These are phyloP conservation scores for Dicentrarchus labrax DNA, from an alignment of 2,113 vertebrate genomes.

Conservation along the genomic window DNA sequence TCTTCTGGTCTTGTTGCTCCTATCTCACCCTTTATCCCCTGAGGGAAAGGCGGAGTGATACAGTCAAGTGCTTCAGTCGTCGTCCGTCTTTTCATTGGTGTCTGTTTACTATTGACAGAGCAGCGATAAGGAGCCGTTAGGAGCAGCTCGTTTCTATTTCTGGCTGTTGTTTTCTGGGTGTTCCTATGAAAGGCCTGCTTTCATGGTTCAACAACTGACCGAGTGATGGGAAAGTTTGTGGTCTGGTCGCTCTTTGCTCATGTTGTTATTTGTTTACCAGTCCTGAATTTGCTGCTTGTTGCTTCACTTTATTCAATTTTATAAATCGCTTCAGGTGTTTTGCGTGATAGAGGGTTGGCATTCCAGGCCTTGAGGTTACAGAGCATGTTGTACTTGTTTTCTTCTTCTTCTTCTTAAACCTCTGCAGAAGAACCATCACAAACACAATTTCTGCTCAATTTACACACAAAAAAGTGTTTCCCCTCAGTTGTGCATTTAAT, in stretches of 20 bases:
- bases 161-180: conserved; percentile 45
- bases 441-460: background rate
- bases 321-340: conserved; percentile 8
- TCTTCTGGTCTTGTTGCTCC: background rate
- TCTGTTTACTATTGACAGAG: conserved; percentile 62
- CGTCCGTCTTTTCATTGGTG: conserved; percentile 53
- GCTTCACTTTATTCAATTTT: background rate
- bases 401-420: background rate
- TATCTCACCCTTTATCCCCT: background rate
- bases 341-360: conserved; percentile 11
- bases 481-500: conserved; percentile 20
- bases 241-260: conserved; percentile 24
- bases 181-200: conserved; percentile 60
- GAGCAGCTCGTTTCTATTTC: conserved; percentile 50
- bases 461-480: background rate
- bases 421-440: background rate
- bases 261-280: conserved; percentile 21
- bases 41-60: conserved; percentile 21
- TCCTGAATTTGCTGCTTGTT: background rate
- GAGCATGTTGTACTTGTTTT: background rate
- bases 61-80: conserved; percentile 32
- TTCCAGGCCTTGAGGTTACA: background rate
- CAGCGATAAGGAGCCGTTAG: conserved; percentile 52
- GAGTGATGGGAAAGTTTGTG: conserved; percentile 23
- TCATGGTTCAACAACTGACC: conserved; percentile 48